phyloP scores from a whole-genome alignment of 2,113 vertebrate genomes.

The Jaculus jaculus region DNA sequence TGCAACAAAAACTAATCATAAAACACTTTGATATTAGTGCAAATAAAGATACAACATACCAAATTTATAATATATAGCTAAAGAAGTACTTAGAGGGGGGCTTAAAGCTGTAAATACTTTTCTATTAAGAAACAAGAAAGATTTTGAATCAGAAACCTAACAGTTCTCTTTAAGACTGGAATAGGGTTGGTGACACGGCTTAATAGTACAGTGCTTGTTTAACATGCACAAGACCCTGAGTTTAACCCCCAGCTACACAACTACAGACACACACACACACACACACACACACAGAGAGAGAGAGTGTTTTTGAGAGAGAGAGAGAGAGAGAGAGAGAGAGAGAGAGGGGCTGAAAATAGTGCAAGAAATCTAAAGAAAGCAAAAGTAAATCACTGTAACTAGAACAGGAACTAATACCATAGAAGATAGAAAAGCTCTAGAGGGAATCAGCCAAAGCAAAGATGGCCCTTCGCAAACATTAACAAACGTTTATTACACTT shows the following conservation, averaged over 20 bases:
- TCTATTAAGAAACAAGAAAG: neutral
- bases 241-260: too few species aligned
- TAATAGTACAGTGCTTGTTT: neutral
- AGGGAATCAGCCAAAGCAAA: conserved; percentile 5
- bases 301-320: too few species aligned
- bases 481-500: neutral
- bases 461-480: neutral
- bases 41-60: neutral
- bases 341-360: too few species aligned
- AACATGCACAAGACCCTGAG: too few species aligned
- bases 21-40: neutral
- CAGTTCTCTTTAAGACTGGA: neutral
- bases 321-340: too few species aligned
- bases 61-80: neutral
- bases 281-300: too few species aligned
- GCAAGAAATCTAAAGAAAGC: neutral
- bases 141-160: neutral
- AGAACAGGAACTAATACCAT: neutral
- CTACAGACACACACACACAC: neutral
- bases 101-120: neutral
- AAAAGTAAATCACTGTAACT: neutral
- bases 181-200: neutral
- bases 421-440: neutral
- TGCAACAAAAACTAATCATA: neutral
- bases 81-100: neutral